A percentile compares a stretch with the other conserved stretches of the same genome.
Conservation (phyloP, 2,888 invertebrate genomes). For the Ochlodes sylvanus region DNA sequence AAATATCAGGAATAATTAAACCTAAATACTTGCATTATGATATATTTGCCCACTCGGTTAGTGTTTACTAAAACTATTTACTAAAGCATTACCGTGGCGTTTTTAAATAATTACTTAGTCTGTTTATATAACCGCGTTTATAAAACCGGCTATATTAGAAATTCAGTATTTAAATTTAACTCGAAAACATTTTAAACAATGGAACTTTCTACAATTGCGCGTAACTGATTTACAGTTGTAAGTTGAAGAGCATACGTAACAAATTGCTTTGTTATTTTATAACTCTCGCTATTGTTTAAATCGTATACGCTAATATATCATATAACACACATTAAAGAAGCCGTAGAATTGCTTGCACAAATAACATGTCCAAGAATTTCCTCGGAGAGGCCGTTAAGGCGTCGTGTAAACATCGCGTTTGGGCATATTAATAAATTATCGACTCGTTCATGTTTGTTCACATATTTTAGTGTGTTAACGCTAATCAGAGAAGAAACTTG, state of each 20-base stretch:
- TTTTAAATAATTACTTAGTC: conserved; percentile 18
- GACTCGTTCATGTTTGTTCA: conserved; percentile 57
- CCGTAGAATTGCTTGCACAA: conserved; percentile 35
- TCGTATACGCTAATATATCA: conserved; percentile 29
- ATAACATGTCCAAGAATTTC: conserved; percentile 45
- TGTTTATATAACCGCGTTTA: conserved; percentile 22
- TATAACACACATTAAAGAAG: conserved; percentile 32
- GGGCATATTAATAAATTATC: conserved; percentile 73
- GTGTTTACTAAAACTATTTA: conserved; percentile 3
- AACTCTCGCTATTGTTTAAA: conserved; percentile 26
- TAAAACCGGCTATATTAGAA: not conserved
- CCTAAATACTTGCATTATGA: conserved; percentile 17
- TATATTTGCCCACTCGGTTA: conserved; percentile 12
- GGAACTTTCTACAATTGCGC: conserved; percentile 14
- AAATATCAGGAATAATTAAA: too few relatives aligned
- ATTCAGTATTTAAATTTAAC: conserved; percentile 15
- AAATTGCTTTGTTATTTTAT: not conserved
- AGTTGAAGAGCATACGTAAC: not conserved
- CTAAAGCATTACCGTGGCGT: conserved; percentile 8
- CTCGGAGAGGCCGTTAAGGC: conserved; percentile 50
- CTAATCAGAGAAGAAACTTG: conserved; percentile 68
- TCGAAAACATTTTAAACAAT: conserved; percentile 6
- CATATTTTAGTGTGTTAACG: conserved; percentile 66
- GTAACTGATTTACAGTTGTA: not conserved
- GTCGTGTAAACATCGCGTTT: conserved; percentile 50